Evolutionary conservation across 2,113 vertebrate genomes (phyloP), one percentile per base, ranked within the genome.

Genomic region (Pedetes capensis): DNA sequence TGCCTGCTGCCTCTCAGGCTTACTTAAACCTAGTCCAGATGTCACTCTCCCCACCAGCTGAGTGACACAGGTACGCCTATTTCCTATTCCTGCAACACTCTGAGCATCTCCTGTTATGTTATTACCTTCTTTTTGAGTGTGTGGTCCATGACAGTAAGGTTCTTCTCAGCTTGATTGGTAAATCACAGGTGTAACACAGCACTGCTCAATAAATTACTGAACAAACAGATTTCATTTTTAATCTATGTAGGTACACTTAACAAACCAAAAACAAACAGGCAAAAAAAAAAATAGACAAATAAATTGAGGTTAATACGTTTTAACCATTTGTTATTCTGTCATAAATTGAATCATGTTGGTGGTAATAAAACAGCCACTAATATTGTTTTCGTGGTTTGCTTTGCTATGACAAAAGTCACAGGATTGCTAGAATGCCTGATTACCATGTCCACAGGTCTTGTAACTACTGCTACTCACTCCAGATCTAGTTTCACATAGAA

Each of bases 401-500:
- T 93, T 75, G 47, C 10, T 74, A 37, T 47, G 42, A 37, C 44
- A n/a, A 37, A 75, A 88, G 63, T 80, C 93, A 85, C 11, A 95
- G 51, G 55, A 87, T 49, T 92, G 14, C 51, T 74, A 92, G 22
- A 75, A 51, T 51, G 25, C 37, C 49, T 79, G 37, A n/a, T n/a
- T n/a, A n/a, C n/a, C n/a, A n/a, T 74, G 66, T 78, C 32, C 59
- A 4, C 12, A 49, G 32, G 20, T 72, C 10, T 79, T 37, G 29
- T 79, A 69, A 87, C 27, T 53, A 85, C 34, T 68, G 42, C 27
- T 61, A 66, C 53, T 42, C 8, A 23, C 37, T 94, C 37, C 49
- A 94, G 79, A 81, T 42, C 39, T n/a, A 85, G 8, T 81, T 80
- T 88, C 92, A 68, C 27, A 94, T 5, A 63, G 29, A 96, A 69